Evolutionary conservation across 2,113 vertebrate genomes (phyloP).

Genomic region (Ceyx melanurus): DNA sequence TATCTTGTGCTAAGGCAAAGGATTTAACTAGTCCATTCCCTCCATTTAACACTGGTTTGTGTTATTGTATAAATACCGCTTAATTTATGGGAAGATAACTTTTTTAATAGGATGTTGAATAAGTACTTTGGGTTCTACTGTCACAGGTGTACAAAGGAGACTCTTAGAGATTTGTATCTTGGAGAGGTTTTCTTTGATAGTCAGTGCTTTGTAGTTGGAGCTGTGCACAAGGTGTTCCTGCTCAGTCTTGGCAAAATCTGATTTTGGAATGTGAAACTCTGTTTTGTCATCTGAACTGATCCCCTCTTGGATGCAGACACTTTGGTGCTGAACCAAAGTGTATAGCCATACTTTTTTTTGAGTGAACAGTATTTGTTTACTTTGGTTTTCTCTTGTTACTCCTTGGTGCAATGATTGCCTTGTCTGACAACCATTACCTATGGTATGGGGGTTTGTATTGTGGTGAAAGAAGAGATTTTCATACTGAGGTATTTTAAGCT

Average conservation of each 20-base stretch:
- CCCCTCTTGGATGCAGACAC: not conserved
- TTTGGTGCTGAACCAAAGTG: not conserved
- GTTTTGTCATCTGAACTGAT: not conserved
- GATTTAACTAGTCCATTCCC: not conserved
- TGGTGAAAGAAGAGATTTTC: not conserved
- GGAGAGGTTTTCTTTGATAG: not conserved
- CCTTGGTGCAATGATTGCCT: not conserved
- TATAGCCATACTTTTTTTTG: not conserved
- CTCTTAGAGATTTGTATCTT: not conserved
- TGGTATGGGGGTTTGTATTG: not conserved
- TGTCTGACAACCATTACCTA: not conserved
- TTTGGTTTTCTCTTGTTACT: not conserved
- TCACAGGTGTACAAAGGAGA: not conserved
- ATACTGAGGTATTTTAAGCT: not conserved
- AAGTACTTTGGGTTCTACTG: not conserved
- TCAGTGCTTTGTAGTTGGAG: not conserved
- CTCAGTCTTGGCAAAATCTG: not conserved
- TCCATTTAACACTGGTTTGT: not conserved
- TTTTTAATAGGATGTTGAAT: not conserved
- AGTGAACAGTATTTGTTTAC: not conserved
- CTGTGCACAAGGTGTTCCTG: not conserved
- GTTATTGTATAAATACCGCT: not conserved
- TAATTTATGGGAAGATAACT: not conserved
- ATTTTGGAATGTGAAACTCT: not conserved
- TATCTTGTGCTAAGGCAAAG: not conserved